Percentiles rank a stretch among this genome's conserved stretches.
These are phyloP conservation scores for Brachypterus glaber DNA, from an alignment of 2,888 invertebrate species.

Conservation along the genomic window DNA sequence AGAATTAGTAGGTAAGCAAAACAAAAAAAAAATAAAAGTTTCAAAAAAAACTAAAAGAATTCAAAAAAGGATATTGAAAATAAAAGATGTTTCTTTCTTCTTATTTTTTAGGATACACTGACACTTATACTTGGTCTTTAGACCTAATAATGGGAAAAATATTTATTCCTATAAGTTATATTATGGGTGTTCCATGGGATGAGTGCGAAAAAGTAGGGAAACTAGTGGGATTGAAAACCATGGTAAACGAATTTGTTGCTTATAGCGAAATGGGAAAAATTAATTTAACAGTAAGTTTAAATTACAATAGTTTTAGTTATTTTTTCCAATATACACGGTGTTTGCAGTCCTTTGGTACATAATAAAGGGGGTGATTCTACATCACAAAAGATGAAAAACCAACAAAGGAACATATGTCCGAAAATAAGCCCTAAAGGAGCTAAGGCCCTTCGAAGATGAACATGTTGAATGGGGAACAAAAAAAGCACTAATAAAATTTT, in stretches of 20 bases:
- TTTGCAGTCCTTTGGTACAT: too few relatives aligned
- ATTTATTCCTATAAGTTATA: conserved; percentile 82
- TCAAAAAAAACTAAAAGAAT: too few relatives aligned
- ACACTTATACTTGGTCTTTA: conserved; percentile 45
- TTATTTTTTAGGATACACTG: conserved; percentile 26
- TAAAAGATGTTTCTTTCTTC: conserved; percentile 13
- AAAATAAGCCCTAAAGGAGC: too few relatives aligned
- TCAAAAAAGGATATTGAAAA: too few relatives aligned
- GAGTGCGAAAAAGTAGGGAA: conserved; percentile 70
- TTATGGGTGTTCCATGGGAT: conserved; percentile 73
- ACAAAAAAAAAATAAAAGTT: conserved; percentile 3
- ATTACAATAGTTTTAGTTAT: too few relatives aligned
- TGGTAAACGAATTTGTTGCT: conserved; percentile 89
- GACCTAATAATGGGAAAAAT: conserved; percentile 77
- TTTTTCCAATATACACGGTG: too few relatives aligned
- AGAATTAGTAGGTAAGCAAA: conserved; percentile 55
- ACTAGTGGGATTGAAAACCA: conserved; percentile 81
- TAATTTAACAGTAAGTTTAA: conserved; percentile 52
- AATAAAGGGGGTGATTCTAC: too few relatives aligned
- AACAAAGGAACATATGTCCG: too few relatives aligned
- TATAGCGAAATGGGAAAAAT: conserved; percentile 66
- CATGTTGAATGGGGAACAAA: too few relatives aligned
- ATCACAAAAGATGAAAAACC: too few relatives aligned
- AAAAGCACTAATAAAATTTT: too few relatives aligned
- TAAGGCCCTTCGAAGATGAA: too few relatives aligned